phyloP scores from a whole-genome alignment of 2,113 vertebrate species.

The Murina feae region DNA sequence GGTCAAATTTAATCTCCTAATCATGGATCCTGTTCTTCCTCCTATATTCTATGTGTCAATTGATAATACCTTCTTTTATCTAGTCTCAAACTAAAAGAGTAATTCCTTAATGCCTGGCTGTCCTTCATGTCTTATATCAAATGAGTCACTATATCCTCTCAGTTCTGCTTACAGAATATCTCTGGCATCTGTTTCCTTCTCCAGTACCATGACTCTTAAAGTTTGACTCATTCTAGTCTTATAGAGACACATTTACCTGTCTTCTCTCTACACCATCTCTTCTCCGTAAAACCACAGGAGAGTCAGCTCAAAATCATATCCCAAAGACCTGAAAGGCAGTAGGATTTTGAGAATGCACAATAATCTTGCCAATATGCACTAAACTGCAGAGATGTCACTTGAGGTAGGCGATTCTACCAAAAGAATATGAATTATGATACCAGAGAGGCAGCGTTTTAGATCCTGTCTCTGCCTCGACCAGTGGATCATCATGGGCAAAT shows the following conservation, averaged over 20 bases:
- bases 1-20: background rate
- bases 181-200: background rate
- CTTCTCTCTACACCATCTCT: background rate
- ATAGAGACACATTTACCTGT: background rate
- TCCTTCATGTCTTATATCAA: background rate
- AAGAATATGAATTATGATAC: background rate
- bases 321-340: background rate
- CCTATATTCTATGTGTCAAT: background rate
- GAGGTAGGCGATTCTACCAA: background rate
- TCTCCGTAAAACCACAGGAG: background rate
- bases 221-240: background rate
- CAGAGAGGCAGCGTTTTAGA: background rate
- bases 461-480: background rate
- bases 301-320: background rate
- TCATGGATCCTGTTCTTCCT: background rate
- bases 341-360: background rate
- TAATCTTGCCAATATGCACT: background rate
- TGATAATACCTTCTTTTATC: background rate
- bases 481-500: background rate
- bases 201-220: background rate
- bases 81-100: background rate
- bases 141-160: background rate
- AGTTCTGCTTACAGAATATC: background rate
- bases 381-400: background rate
- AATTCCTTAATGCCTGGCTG: background rate